A percentile compares a stretch with the other conserved stretches of the same genome.
Conservation (phyloP, 2,888 invertebrate genomes). For the Erpobdella octoculata region DNA sequence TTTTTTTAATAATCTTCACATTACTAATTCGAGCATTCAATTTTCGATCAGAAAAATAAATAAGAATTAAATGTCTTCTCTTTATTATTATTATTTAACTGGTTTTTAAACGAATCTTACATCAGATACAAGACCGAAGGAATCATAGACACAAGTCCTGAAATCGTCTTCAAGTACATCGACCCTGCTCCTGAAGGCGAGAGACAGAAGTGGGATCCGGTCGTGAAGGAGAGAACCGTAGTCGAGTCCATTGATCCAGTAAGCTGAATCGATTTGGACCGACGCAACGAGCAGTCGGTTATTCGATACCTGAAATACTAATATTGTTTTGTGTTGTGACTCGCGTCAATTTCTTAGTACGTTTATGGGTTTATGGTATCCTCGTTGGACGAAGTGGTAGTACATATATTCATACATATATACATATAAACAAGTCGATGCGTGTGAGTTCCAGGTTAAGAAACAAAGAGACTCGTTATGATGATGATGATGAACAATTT, state of each 20-base stretch:
- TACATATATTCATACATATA: too few species aligned
- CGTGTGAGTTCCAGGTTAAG: too few species aligned
- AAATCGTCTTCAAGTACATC: conserved; percentile 46
- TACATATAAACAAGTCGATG: too few species aligned
- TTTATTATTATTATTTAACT: not conserved
- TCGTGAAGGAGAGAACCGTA: conserved; percentile 44
- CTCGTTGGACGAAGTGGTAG: too few species aligned
- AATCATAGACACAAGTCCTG: conserved; percentile 42
- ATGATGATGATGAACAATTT: too few species aligned
- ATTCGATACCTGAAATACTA: not conserved
- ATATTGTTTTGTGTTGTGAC: not conserved
- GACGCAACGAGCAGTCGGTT: not conserved
- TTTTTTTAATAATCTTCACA: not conserved
- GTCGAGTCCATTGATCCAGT: conserved; percentile 43
- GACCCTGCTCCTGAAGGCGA: conserved; percentile 44
- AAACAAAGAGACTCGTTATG: too few species aligned
- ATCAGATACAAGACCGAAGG: conserved; percentile 47
- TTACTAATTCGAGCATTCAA: not conserved
- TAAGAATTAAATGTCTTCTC: not conserved
- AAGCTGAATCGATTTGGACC: not conserved
- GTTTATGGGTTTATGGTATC: too few species aligned
- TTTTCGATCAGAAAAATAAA: not conserved
- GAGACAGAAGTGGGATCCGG: conserved; percentile 48
- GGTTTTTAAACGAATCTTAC: not conserved
- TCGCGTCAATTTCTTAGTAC: not conserved